These are phyloP conservation scores for Keiferia lycopersicella DNA, from an alignment of 2,888 invertebrate genomes.

Conservation along the genomic window DNA sequence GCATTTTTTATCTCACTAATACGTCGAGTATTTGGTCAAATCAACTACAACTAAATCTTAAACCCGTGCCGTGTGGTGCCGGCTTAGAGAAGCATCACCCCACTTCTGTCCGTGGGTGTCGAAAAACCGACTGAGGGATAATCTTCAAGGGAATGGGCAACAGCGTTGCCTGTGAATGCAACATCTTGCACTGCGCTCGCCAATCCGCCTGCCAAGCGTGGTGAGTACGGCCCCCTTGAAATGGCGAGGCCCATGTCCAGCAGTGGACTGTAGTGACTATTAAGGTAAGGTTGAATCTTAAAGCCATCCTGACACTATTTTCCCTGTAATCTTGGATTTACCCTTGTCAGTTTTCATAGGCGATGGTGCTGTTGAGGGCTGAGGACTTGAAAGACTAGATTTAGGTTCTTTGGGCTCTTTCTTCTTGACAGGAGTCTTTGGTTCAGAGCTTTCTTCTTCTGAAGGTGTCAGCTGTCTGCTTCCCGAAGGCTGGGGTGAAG, in stretches of 20 bases:
- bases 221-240: too few relatives aligned
- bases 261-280: too few relatives aligned
- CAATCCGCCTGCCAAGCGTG: too few relatives aligned
- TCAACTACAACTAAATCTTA: slow-evolving; percentile 54
- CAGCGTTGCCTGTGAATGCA: too few relatives aligned
- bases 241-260: too few relatives aligned
- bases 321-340: slow-evolving; percentile 87
- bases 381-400: slow-evolving; percentile 29
- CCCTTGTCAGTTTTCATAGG: slow-evolving; percentile 77
- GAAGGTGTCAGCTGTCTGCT: not conserved
- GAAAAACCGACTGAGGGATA: too few relatives aligned
- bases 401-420: slow-evolving; percentile 22
- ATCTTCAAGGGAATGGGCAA: too few relatives aligned
- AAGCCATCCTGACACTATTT: slow-evolving; percentile 88
- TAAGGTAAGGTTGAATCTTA: too few relatives aligned
- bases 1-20: slow-evolving; percentile 60
- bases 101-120: too few relatives aligned
- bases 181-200: too few relatives aligned
- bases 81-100: too few relatives aligned
- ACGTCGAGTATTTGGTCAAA: slow-evolving; percentile 44
- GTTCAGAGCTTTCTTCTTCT: slow-evolving; percentile 13
- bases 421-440: slow-evolving; percentile 25
- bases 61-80: slow-evolving; percentile 90
- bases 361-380: slow-evolving; percentile 50
- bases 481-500: not conserved